phyloP scores from a whole-genome alignment of 35 echinoderm and acorn worm genomes.

The Apostichopus japonicus region DNA sequence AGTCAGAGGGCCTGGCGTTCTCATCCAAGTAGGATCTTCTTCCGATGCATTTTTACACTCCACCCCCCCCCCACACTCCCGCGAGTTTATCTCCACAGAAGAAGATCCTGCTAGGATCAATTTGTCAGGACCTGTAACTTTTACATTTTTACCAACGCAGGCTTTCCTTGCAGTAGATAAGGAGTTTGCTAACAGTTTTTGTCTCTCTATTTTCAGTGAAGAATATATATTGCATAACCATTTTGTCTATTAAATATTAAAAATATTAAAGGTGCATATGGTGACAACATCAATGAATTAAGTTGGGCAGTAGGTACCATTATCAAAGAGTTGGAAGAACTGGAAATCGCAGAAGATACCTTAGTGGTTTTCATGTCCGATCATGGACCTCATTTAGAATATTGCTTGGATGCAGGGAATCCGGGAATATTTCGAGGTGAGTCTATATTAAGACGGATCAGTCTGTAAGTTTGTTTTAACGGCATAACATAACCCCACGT shows the following conservation, averaged over 20 bases:
- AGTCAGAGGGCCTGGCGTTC: no score
- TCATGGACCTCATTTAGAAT: constrained; percentile 57
- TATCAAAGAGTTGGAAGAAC: background rate
- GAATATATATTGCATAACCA: background rate
- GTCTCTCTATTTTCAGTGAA: background rate
- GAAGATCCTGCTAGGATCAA: no score
- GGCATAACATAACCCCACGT: no score
- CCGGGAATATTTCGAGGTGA: constrained; percentile 57
- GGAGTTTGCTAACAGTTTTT: background rate
- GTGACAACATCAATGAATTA: constrained; percentile 54
- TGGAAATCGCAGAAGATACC: background rate
- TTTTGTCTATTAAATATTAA: background rate
- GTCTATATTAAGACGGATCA: background rate
- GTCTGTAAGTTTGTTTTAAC: no score
- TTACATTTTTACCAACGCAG: no score
- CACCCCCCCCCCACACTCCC: no score
- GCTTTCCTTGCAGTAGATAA: background rate
- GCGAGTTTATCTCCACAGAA: background rate
- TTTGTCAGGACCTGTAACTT: no score
- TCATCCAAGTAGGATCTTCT: no score
- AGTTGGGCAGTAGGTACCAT: constrained; percentile 42
- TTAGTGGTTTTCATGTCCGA: constrained; percentile 61
- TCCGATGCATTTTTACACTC: no score
- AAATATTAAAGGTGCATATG: constrained; percentile 33
- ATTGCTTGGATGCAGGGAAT: constrained; percentile 36